These are phyloP conservation scores for Lordiphosa clarofinis DNA, from an alignment of 1,140 invertebrate species.

Conservation along the genomic window DNA sequence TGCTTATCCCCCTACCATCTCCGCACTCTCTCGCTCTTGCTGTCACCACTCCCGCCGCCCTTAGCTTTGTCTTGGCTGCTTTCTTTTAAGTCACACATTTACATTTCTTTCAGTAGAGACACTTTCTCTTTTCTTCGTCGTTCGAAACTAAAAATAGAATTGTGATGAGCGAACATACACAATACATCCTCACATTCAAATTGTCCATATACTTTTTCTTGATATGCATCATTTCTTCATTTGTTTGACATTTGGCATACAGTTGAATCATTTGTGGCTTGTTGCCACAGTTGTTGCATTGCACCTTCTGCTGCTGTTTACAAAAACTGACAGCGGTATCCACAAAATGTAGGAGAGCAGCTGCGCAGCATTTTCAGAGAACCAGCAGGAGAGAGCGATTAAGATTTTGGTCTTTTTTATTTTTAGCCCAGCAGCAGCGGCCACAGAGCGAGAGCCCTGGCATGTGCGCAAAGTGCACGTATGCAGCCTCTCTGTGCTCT, in stretches of 20 bases:
- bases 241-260: conserved; percentile 24
- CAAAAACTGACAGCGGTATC: conserved; percentile 44
- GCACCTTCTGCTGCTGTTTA: conserved; percentile 46
- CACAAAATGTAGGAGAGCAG: conserved; percentile 47
- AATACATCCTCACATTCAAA: background rate
- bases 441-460: conserved; percentile 43
- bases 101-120: too few relatives aligned
- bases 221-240: conserved; percentile 27
- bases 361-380: conserved; percentile 44
- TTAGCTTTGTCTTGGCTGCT: background rate
- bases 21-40: background rate
- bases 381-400: conserved; percentile 14
- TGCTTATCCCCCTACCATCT: background rate
- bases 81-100: background rate
- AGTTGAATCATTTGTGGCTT: conserved; percentile 37
- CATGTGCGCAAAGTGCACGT: conserved; percentile 64
- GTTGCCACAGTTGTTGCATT: conserved; percentile 49
- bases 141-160: too few relatives aligned
- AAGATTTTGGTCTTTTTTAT: conserved; percentile 20
- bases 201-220: conserved; percentile 13
- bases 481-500: conserved; percentile 29
- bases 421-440: conserved; percentile 24
- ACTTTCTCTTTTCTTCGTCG: too few relatives aligned
- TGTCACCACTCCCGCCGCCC: too few relatives aligned
- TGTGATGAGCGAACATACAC: too few relatives aligned